Percentiles rank a stretch among this genome's conserved stretches.
These are phyloP conservation scores for Diceros bicornis DNA, from an alignment of 2,797 vertebrate species.

Conservation along the genomic window DNA sequence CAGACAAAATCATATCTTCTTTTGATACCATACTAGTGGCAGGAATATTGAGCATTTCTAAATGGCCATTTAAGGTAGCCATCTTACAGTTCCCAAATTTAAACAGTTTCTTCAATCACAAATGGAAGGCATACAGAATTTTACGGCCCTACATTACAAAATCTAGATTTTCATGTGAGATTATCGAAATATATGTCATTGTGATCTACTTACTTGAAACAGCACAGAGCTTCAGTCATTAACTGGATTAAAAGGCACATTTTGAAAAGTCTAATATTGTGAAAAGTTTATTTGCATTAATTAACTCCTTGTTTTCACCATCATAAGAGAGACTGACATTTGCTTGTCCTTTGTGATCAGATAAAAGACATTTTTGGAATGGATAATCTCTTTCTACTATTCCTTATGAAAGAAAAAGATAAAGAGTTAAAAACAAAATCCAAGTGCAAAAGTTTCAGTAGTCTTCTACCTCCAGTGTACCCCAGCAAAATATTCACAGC, in stretches of 20 bases:
- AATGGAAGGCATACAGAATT: neutral
- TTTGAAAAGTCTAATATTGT: constrained; percentile 78
- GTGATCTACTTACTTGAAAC: constrained; percentile 17
- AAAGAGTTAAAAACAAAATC: constrained; percentile 71
- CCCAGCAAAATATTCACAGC: constrained; percentile 65
- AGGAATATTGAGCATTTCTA: neutral
- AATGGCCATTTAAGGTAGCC: neutral
- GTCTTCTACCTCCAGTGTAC: constrained; percentile 79
- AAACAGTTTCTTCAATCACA: constrained; percentile 27
- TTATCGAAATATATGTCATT: constrained; percentile 1
- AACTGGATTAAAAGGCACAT: constrained; percentile 78
- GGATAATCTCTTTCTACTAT: constrained; percentile 70
- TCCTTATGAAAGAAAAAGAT: constrained; percentile 64
- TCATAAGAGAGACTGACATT: constrained; percentile 74
- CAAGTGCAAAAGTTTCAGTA: constrained; percentile 78
- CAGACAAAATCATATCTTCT: neutral
- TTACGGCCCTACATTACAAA: constrained; percentile 33
- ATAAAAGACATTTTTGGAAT: constrained; percentile 78
- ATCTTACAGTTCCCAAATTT: neutral
- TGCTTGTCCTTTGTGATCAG: constrained; percentile 73
- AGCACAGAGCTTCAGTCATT: constrained; percentile 19
- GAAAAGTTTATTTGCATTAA: constrained; percentile 85
- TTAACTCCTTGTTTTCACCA: constrained; percentile 77
- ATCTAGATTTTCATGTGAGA: constrained; percentile 27
- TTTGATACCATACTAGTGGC: neutral